These are phyloP conservation scores for Drosophila quasianomalipes DNA, from an alignment of 2,888 invertebrate species.

Conservation along the genomic window DNA sequence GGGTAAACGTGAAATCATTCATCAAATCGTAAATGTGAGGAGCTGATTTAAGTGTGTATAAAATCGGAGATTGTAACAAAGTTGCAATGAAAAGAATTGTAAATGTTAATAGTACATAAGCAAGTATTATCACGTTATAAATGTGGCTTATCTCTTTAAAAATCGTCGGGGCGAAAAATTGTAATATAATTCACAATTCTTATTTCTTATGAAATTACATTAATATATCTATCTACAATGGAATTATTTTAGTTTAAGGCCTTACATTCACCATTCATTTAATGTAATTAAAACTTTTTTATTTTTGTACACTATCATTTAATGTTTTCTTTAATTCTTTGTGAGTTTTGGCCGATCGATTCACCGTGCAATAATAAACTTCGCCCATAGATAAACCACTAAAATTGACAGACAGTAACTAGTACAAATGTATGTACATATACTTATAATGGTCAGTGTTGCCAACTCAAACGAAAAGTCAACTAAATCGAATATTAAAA, in stretches of 20 bases:
- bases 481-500: constrained; percentile 38
- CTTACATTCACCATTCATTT: constrained; percentile 19
- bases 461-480: constrained; percentile 23
- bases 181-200: constrained; percentile 44
- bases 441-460: constrained; percentile 44
- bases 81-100: constrained; percentile 49
- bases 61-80: constrained; percentile 40
- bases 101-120: constrained; percentile 58
- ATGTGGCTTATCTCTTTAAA: constrained; percentile 54
- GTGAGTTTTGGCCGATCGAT: constrained; percentile 24
- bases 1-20: constrained; percentile 19
- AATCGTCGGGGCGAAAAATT: constrained; percentile 46
- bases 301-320: not conserved
- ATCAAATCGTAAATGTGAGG: constrained; percentile 29
- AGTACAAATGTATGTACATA: constrained; percentile 58
- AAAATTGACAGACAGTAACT: constrained; percentile 31
- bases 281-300: not conserved
- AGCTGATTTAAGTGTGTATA: constrained; percentile 35
- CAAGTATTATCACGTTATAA: constrained; percentile 65
- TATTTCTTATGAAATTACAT: constrained; percentile 20
- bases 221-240: constrained; percentile 14
- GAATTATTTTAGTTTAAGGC: constrained; percentile 22
- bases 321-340: not conserved
- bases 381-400: constrained; percentile 20
- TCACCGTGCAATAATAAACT: constrained; percentile 23